These are phyloP conservation scores for Ovibos moschatus DNA, from an alignment of 2,113 vertebrate genomes.

Conservation along the genomic window DNA sequence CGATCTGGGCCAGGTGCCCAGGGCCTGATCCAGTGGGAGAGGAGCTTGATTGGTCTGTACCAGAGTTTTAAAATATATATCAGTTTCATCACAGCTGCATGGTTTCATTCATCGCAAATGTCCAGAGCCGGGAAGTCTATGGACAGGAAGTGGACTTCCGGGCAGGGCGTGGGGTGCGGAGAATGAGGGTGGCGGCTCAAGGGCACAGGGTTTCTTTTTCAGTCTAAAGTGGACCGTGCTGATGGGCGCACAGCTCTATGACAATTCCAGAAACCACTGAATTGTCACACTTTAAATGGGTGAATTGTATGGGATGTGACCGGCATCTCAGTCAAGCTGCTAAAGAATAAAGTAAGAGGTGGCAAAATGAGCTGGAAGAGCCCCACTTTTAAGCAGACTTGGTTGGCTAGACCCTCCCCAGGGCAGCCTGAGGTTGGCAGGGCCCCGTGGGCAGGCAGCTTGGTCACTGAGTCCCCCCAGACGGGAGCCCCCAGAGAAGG, in stretches of 20 bases:
- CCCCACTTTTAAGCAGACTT: fast-evolving
- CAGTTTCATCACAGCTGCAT: fast-evolving
- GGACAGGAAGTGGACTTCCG: background rate
- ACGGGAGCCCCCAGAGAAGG: background rate
- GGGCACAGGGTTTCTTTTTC: fast-evolving
- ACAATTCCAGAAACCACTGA: background rate
- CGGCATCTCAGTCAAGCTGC: background rate
- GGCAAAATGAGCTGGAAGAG: no score
- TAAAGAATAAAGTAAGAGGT: background rate
- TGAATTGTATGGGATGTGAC: fast-evolving
- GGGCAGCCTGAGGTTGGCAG: background rate
- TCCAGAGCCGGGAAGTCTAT: fast-evolving
- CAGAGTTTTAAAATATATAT: fast-evolving
- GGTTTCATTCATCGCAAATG: fast-evolving
- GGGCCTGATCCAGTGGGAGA: background rate
- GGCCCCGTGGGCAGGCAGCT: fast-evolving
- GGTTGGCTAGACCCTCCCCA: background rate
- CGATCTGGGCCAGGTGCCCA: fast-evolving
- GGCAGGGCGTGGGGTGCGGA: fast-evolving
- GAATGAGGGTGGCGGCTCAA: fast-evolving
- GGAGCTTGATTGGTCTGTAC: fast-evolving
- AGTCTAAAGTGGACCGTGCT: background rate
- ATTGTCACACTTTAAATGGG: background rate
- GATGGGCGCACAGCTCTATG: no score
- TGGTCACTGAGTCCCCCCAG: background rate